These are phyloP conservation scores for Mantis religiosa DNA, from an alignment of 2,888 invertebrate species.

Conservation along the genomic window DNA sequence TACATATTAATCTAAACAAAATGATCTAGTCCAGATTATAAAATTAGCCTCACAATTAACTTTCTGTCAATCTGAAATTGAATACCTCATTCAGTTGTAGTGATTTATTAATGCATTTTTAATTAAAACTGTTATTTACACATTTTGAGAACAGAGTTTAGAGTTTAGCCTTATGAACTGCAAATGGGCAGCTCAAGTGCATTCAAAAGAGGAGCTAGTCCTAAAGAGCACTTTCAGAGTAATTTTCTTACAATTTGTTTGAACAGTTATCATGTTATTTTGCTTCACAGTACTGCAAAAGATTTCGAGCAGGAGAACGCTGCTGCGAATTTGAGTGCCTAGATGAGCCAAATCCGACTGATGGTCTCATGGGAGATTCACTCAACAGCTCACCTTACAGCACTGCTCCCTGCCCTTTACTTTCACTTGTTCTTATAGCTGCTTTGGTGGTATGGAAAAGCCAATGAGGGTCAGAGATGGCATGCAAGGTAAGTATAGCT, in stretches of 20 bases:
- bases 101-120: not conserved
- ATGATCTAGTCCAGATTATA: too few species aligned
- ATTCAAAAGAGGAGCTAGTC: too few species aligned
- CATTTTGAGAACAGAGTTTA: too few species aligned
- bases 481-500: not conserved
- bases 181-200: too few species aligned
- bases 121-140: too few species aligned
- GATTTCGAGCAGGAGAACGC: conserved; percentile 74
- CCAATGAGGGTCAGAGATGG: not conserved
- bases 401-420: not conserved
- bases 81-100: not conserved
- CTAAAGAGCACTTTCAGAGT: too few species aligned
- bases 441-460: not conserved
- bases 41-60: not conserved
- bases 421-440: not conserved
- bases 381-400: not conserved
- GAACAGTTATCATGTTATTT: conserved; percentile 28
- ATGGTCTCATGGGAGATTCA: conserved; percentile 1
- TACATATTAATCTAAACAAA: too few species aligned
- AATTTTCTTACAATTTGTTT: not conserved
- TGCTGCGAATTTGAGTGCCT: conserved; percentile 89
- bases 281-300: conserved; percentile 70
- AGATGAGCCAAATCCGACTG: conserved; percentile 47
- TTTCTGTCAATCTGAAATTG: not conserved
- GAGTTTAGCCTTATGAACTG: too few species aligned